Evolutionary conservation across 2,797 vertebrate genomes (phyloP).

Genomic region (Premnoplex brunnescens): DNA sequence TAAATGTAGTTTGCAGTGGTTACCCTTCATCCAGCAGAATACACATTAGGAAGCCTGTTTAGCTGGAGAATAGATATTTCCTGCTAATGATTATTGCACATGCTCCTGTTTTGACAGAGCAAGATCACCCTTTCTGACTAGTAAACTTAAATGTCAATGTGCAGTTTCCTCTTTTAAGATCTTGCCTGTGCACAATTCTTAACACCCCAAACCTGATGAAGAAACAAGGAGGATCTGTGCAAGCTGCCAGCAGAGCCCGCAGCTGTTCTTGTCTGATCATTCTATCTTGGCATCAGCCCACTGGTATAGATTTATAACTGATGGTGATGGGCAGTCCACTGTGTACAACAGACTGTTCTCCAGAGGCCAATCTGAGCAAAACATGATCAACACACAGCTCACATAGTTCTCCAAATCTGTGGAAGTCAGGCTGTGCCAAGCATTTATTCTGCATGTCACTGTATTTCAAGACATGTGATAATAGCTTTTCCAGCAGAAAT

Average conservation of each 20-base stretch:
- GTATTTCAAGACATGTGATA: not conserved
- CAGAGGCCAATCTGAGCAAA: not conserved
- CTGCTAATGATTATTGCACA: conserved; percentile 24
- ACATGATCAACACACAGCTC: not conserved
- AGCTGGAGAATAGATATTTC: not conserved
- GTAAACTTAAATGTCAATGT: not conserved
- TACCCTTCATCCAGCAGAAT: not conserved
- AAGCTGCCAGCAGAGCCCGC: not conserved
- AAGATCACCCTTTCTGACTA: not conserved
- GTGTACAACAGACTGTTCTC: not conserved
- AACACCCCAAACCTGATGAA: not conserved
- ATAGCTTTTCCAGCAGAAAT: conserved; percentile 5
- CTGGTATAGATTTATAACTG: not conserved
- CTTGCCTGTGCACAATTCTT: not conserved
- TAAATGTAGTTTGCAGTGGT: not conserved
- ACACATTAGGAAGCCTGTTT: not conserved
- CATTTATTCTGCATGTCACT: not conserved
- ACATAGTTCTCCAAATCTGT: not conserved
- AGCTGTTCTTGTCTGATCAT: not conserved
- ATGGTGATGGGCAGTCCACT: not conserved
- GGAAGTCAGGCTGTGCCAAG: not conserved
- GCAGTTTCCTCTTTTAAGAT: not conserved
- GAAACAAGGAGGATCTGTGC: not conserved
- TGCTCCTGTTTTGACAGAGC: not conserved
- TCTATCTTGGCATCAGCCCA: not conserved